Evolutionary conservation across 2,113 vertebrate genomes (phyloP), one percentile per base, ranked within the genome.

Genomic region (Eptatretus burgeri): DNA sequence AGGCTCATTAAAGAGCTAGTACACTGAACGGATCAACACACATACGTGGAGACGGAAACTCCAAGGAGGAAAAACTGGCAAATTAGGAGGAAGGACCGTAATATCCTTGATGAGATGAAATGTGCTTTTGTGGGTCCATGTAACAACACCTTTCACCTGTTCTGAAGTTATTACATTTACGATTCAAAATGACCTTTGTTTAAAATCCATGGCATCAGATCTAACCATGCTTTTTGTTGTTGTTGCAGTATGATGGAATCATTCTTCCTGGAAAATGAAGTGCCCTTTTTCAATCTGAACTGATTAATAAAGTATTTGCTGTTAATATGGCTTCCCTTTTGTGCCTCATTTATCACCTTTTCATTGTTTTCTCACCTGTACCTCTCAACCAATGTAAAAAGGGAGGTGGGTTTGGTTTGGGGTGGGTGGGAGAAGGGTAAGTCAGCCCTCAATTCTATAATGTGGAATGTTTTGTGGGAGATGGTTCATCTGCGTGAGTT

Each of bases 231-330:
- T 65, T 63, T 64, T 63, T 50, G 63, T 52, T 17, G 53, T 19
- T 64, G 18, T 78, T 74, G 41, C 78, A 96, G 88, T 96, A 95
- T 41, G 91, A 95, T 72, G 86, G 91, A 51, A 83, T 98, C 79
- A 93, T 94, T 74, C 88, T 95, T 72, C 91, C 91, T 68, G 89
- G 89, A 64, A 98, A 98, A 77, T 98, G 73, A 84, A 63, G 71
- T 70, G 75, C 67, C 56, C 56, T 60, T 20, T 17, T 20, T 20
- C 9, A 11, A 60, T 9, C 56, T 56, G 14, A 74, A 71, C 81
- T 74, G 75, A 41, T 41, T 75, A 82, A 78, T 77, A 69, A 9
- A 12, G 4, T n/a, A 74, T 77, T 82, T 41, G 3, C 27, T 41
- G 27, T 41, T 41, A 5, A 41, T 41, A 41, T 41, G 27, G 27